Base-by-base conservation (phyloP, 2,797 vertebrate species). In the Delichon dasypus region DNA sequence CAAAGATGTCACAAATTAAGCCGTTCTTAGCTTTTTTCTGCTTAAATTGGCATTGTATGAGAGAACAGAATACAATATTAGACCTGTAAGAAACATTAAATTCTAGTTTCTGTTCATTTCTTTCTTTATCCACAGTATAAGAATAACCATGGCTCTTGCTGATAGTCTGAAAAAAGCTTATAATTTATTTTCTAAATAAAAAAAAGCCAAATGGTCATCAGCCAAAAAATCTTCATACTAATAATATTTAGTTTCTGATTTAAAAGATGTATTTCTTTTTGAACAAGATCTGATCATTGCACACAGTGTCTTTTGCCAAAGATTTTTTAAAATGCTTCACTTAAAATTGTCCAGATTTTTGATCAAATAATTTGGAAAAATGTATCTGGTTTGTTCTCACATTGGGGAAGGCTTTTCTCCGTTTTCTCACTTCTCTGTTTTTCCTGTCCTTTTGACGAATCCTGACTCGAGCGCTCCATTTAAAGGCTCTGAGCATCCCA, bases 401-500 rank as follows among this genome's bases (percentile, higher is more conserved):
- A 25, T 92, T 0, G 11, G 25, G 73, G 26, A 85, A 92, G 22
- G 55, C 51, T 93, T 89, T 93, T 92, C 70, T 85, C 79, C 1
- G 1, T 88, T 95, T 92, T 95, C 95, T 93, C 94, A 89, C 85
- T 85, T 95, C 72, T 81, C 76, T 91, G 44, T 80, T 92, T 93
- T 91, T 82, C 75, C 81, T 67, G 48, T 92, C 72, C 90, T 95
- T 58, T 80, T 95, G 88, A 92, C 0, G 7, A 93, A 91, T 93
- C 88, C 80, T 79, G 86, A 89, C 77, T 94, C 4, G 4, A 94
- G 88, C 1, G 0, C 90, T 93, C 86, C 87, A 60, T 89, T 94
- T 95, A 79, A 92, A 93, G 90, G 71, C 80, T 92, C 50, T 79
- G 88, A 95, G 88, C 80, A 57, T 95, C 84, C 45, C 45, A 14